phyloP scores from a whole-genome alignment of 2,888 invertebrate genomes.

The Drosophila nigricruria region DNA sequence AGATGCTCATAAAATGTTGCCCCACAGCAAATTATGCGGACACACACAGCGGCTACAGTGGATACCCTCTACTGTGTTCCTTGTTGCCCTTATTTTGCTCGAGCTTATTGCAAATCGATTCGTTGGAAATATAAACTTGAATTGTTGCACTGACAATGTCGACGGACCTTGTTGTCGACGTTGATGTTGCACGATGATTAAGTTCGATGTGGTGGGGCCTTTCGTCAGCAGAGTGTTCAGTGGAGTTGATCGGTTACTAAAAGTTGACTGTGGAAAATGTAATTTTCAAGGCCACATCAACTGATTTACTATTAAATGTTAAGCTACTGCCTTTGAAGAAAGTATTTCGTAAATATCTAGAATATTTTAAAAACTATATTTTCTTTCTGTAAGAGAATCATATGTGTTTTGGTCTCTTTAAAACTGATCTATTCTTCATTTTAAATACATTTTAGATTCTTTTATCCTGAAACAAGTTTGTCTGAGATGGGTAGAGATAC shows the following conservation, averaged over 20 bases:
- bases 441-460: no score
- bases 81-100: background rate
- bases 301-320: background rate
- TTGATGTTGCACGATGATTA: constrained; percentile 19
- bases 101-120: constrained; percentile 61
- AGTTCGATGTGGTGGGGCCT: constrained; percentile 6
- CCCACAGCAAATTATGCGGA: constrained; percentile 57
- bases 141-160: constrained; percentile 40
- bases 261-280: background rate
- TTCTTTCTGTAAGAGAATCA: no score
- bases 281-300: background rate
- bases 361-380: no score
- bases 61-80: background rate
- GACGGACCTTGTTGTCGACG: constrained; percentile 5
- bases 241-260: background rate
- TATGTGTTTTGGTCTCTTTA: no score
- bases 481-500: no score
- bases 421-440: no score
- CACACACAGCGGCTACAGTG: constrained; percentile 51
- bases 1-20: constrained; percentile 65
- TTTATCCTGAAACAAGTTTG: no score
- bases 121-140: constrained; percentile 64
- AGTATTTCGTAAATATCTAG: background rate
- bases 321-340: background rate
- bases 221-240: constrained; percentile 1